Evolutionary conservation across 2,113 vertebrate species (phyloP).

Genomic region (Cephalophus harveyi): DNA sequence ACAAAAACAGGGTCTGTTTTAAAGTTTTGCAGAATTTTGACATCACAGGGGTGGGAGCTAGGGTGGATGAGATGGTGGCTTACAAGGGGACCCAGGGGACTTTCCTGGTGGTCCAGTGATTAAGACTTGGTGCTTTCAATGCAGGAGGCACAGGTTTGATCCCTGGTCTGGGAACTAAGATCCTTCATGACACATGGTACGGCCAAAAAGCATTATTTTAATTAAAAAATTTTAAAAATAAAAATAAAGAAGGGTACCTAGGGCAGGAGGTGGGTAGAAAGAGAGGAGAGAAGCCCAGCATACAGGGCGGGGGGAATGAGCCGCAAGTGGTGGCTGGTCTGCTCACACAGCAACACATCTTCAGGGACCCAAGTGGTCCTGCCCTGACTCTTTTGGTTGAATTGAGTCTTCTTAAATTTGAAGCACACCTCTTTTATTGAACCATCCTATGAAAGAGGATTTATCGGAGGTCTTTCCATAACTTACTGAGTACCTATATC

Average conservation of each 20-base stretch:
- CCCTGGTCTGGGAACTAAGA: neutral
- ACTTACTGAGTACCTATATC: neutral
- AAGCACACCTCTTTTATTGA: neutral
- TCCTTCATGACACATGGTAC: neutral
- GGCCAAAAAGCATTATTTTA: neutral
- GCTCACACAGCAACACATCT: neutral
- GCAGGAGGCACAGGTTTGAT: neutral
- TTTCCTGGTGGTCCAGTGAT: neutral
- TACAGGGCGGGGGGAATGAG: too few relatives aligned
- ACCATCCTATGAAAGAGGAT: neutral
- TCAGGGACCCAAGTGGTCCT: neutral
- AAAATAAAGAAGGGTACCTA: neutral
- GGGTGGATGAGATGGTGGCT: neutral
- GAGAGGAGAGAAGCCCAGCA: neutral
- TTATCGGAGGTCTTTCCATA: neutral
- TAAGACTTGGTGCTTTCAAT: neutral
- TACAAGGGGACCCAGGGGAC: neutral
- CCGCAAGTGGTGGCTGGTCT: fast-evolving
- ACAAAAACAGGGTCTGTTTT: neutral
- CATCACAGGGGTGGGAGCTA: neutral
- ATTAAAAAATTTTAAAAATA: neutral
- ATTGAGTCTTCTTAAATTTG: neutral
- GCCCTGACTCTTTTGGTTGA: too few relatives aligned
- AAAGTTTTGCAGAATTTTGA: neutral
- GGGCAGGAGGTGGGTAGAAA: too few relatives aligned